Conservation (phyloP, 92 coral and sea anemone genomes). For the Virgularia gustaviana region DNA sequence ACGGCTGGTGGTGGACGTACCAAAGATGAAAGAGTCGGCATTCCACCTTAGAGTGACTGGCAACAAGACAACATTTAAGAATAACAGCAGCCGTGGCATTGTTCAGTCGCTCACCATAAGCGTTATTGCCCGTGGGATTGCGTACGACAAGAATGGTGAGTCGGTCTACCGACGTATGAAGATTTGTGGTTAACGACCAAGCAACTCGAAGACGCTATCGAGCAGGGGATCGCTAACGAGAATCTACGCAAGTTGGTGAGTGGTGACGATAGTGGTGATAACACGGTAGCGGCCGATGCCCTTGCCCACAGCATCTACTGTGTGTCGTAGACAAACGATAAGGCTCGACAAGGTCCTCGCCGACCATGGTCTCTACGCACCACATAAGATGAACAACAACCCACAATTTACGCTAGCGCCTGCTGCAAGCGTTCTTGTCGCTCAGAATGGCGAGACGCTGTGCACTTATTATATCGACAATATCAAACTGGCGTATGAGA, state of each 20-base stretch:
- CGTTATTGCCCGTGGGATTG: constrained; percentile 11
- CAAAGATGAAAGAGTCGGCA: constrained; percentile 14
- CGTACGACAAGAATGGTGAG: constrained; percentile 7
- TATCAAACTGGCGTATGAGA: constrained; percentile 4
- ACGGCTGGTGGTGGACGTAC: background rate
- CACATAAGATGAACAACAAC: constrained; percentile 3
- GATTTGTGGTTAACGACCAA: constrained; percentile 4
- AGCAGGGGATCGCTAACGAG: background rate
- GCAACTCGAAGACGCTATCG: background rate
- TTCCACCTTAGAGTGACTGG: constrained; percentile 15
- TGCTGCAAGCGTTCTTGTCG: background rate
- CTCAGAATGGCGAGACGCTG: constrained; percentile 9
- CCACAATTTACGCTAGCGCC: too few species aligned
- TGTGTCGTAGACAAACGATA: background rate
- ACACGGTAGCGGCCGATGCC: constrained; percentile 8
- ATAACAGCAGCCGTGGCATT: constrained; percentile 11
- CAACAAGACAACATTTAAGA: constrained; percentile 12
- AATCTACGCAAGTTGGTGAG: too few species aligned
- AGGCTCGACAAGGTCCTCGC: constrained; percentile 2
- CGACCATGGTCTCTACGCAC: constrained; percentile 15
- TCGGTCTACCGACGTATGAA: background rate
- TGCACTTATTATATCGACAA: background rate
- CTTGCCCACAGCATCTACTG: constrained; percentile 12
- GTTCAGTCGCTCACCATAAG: constrained; percentile 1
- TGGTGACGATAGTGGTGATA: constrained; percentile 5